Evolutionary conservation across 2,888 invertebrate genomes (phyloP).

Genomic region (Pandemis heparana): DNA sequence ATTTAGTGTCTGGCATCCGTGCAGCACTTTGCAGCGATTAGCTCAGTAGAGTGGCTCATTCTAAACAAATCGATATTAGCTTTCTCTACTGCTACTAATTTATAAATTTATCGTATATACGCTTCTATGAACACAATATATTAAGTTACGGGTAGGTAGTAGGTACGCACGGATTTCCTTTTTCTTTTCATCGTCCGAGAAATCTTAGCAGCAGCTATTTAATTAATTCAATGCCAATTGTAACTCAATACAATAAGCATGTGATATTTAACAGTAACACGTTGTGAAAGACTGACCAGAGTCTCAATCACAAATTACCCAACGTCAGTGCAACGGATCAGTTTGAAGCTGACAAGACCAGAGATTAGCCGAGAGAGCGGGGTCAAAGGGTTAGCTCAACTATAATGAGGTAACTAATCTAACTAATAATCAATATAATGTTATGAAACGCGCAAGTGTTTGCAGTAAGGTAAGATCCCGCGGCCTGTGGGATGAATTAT

Average conservation of each 20-base stretch:
- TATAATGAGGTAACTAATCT: slow-evolving; percentile 43
- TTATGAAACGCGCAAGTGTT: slow-evolving; percentile 8
- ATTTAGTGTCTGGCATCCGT: too few relatives aligned
- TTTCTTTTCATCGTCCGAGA: too few relatives aligned
- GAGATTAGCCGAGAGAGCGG: slow-evolving; percentile 40
- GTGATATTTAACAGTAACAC: slow-evolving; percentile 15
- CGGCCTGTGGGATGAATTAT: neutral
- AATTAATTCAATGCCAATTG: slow-evolving; percentile 27
- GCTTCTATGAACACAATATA: too few relatives aligned
- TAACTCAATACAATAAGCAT: slow-evolving; percentile 5
- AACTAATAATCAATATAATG: slow-evolving; percentile 31
- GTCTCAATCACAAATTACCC: slow-evolving; percentile 43
- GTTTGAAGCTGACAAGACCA: slow-evolving; percentile 43
- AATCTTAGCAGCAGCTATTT: neutral
- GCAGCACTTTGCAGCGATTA: too few relatives aligned
- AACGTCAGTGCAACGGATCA: slow-evolving; percentile 42
- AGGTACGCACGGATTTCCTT: too few relatives aligned
- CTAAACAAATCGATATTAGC: too few relatives aligned
- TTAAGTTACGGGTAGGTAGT: too few relatives aligned
- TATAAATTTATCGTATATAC: too few relatives aligned
- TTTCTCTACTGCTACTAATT: too few relatives aligned
- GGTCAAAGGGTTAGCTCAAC: slow-evolving; percentile 33
- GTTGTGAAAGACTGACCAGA: slow-evolving; percentile 39
- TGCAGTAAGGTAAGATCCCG: neutral
- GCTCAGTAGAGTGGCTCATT: too few relatives aligned